A percentile compares a stretch with the other conserved stretches of the same genome.
Conservation (phyloP, 2,797 vertebrate species). For the Lagocephalus sceleratus region DNA sequence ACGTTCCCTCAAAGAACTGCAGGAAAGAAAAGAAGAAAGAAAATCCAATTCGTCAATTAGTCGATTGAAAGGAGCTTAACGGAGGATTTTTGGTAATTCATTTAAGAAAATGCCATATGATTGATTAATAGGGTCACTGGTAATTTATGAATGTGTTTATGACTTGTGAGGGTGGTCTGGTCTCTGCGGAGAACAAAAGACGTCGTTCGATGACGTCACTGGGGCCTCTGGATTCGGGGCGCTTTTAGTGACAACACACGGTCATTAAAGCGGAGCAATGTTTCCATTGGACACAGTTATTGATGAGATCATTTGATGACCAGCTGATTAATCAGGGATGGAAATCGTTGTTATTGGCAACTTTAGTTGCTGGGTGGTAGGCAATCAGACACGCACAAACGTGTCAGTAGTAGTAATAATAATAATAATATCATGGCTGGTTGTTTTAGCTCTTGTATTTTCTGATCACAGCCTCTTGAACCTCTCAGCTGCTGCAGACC, state of each 20-base stretch:
- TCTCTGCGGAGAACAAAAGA: neutral
- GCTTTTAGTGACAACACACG: neutral
- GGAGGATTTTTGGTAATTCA: neutral
- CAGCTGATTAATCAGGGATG: no score
- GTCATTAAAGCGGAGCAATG: neutral
- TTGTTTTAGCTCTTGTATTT: no score
- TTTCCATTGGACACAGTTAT: neutral
- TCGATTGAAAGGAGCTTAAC: neutral
- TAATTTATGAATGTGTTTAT: neutral
- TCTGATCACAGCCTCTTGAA: neutral
- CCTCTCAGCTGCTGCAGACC: slow-evolving; percentile 9
- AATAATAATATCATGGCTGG: no score
- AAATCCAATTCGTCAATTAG: neutral
- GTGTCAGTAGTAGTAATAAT: no score
- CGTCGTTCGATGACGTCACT: neutral
- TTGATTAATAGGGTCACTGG: neutral
- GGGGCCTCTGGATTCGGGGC: neutral
- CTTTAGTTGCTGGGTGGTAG: no score
- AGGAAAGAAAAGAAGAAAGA: no score
- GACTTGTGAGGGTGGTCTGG: neutral
- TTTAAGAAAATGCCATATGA: neutral
- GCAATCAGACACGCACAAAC: no score
- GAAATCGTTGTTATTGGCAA: no score
- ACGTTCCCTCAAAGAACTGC: neutral
- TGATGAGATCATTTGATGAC: no score